Evolutionary conservation across 2,113 vertebrate genomes (phyloP).

Genomic region (Chaetops frenatus): DNA sequence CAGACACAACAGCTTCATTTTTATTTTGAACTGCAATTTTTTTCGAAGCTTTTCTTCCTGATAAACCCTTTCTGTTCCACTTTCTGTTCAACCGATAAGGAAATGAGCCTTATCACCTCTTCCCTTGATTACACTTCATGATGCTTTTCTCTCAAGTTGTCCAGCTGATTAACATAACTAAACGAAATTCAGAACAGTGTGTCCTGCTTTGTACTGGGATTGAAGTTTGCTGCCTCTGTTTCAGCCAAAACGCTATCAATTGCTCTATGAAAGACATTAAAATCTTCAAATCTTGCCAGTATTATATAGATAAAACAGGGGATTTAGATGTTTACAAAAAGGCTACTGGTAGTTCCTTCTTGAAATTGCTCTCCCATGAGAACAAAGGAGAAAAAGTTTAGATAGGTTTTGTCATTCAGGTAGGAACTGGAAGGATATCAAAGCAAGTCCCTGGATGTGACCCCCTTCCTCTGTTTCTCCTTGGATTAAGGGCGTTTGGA

Average conservation of each 20-base stretch:
- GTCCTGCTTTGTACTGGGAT: background rate
- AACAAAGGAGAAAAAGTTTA: background rate
- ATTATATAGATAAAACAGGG: background rate
- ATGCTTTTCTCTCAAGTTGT: background rate
- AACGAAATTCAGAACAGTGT: background rate
- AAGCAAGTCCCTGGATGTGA: background rate
- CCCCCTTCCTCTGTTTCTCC: background rate
- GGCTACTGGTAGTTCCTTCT: background rate
- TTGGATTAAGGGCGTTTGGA: background rate
- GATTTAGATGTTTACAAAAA: background rate
- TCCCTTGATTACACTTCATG: background rate
- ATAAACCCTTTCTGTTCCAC: background rate
- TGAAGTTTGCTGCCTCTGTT: background rate
- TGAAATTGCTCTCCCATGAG: background rate
- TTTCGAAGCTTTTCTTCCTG: background rate
- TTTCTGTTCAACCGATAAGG: background rate
- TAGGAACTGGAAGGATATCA: background rate
- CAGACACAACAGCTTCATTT: background rate
- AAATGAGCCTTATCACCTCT: constrained; percentile 33
- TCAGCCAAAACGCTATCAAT: background rate
- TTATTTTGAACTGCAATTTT: background rate
- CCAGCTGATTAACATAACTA: constrained; percentile 19
- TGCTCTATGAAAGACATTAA: background rate
- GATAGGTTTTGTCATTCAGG: background rate
- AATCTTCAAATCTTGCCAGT: background rate